Evolutionary conservation across 2,888 invertebrate species (phyloP), one percentile per base, ranked within the genome.

Genomic region (Caenorhabditis becei): DNA sequence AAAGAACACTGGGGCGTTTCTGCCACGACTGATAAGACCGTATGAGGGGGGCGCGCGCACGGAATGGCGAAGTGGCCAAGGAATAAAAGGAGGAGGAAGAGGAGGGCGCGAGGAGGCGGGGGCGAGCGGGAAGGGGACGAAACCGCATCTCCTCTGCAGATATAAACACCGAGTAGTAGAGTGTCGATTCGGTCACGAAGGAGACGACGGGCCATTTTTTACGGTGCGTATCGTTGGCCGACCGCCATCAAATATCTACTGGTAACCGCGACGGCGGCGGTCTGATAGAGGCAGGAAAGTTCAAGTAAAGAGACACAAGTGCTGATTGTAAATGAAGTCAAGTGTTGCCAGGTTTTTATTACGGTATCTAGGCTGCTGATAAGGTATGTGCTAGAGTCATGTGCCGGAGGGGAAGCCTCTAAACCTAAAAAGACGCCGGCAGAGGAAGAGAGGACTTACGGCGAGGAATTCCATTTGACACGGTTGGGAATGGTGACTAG

Each of bases 181-280:
- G 49, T 23, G 49, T 49, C 20, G 8, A 7, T 11, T 24, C 14
- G 26, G 26, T 26, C 53, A 41, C 41, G 41, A 41, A 41, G 16
- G 53, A 26, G 5, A 23, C 16, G 53, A 53, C 14, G 24, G 53
- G 18, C 53, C 53, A 53, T 53, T 53, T 53, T 53, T 49, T 49
- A 49, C 49, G 49, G 49, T 23, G 49, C 49, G 23, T 16, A 5
- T 4, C 18, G 20, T 18, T 18, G 7, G n/a, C 4, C 49, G 20
- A 18, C 8, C 49, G 49, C 49, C 18, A 49, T 49, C 49, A 49
- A 49, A 49, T 23, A 20, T 20, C 49, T 20, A 49, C 49, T 49
- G 20, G 49, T 49, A 49, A 49, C 20, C 7, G 49, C 41, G 41
- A 14, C 16, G 41, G 32, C 32, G 41, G 41, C 41, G 8, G n/a